These are phyloP conservation scores for Oryctes rhinoceros DNA, from an alignment of 1,140 invertebrate species.

Conservation along the genomic window DNA sequence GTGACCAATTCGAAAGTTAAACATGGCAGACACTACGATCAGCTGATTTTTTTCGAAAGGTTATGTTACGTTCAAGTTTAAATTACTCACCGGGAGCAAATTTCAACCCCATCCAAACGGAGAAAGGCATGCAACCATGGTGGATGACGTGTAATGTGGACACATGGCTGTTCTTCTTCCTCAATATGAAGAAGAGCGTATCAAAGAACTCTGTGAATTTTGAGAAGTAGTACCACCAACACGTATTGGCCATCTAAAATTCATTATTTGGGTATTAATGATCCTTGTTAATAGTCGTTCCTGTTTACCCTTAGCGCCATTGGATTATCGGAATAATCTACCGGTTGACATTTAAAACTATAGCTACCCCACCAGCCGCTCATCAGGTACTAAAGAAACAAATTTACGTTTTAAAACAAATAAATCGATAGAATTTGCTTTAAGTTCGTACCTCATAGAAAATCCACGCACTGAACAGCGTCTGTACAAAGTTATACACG, in stretches of 20 bases:
- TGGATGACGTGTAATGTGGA: conserved; percentile 95
- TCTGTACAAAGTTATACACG: conserved; percentile 89
- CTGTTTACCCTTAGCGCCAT: conserved; percentile 82
- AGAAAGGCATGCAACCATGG: conserved; percentile 95
- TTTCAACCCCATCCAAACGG: conserved; percentile 95
- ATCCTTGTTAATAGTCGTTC: background rate
- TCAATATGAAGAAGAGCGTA: conserved; percentile 90
- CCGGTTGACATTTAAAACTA: conserved; percentile 92
- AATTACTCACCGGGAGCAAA: conserved; percentile 82
- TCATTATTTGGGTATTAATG: background rate
- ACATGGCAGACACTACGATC: background rate
- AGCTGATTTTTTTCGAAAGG: too few species aligned
- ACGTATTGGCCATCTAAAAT: conserved; percentile 86
- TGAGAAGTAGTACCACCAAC: conserved; percentile 98
- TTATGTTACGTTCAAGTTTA: too few species aligned
- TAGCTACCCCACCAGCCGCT: conserved; percentile 88
- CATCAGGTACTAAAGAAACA: conserved; percentile 74
- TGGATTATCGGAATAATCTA: conserved; percentile 87
- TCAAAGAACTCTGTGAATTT: conserved; percentile 98
- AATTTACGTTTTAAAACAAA: background rate
- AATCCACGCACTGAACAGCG: conserved; percentile 90
- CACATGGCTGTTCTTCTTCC: conserved; percentile 93
- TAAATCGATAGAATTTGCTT: background rate
- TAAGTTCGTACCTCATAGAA: conserved; percentile 83
- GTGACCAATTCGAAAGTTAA: background rate